Conservation (phyloP, 2,797 vertebrate genomes). For the Sebastes matsubarae region DNA sequence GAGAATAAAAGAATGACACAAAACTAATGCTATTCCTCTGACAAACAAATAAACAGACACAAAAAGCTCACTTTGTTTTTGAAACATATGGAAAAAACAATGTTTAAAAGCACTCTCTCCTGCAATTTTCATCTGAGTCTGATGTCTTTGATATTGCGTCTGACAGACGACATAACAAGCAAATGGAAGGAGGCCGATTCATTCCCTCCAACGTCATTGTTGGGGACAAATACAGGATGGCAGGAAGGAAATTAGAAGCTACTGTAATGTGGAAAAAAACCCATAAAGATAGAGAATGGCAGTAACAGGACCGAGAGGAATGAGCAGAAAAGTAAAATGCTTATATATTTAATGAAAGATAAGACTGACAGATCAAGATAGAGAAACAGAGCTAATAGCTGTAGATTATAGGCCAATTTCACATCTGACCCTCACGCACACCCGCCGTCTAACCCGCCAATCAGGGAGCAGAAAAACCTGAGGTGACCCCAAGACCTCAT, state of each 20-base stretch:
- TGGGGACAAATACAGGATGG: neutral
- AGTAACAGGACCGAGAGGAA: neutral
- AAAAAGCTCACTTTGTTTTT: neutral
- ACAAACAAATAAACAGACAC: neutral
- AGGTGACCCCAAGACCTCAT: constrained; percentile 21
- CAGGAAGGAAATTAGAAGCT: neutral
- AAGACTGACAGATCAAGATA: neutral
- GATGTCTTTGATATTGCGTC: constrained; percentile 1
- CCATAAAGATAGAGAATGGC: neutral
- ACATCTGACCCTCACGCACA: constrained; percentile 8
- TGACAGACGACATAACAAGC: constrained; percentile 5
- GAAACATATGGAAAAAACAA: constrained; percentile 1
- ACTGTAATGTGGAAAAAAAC: neutral
- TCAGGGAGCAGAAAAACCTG: constrained; percentile 26
- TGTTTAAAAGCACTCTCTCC: neutral
- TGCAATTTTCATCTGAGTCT: neutral
- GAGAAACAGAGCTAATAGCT: neutral
- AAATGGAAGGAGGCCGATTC: constrained; percentile 12
- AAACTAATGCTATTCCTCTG: neutral
- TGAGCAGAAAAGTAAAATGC: neutral
- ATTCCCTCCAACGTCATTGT: neutral
- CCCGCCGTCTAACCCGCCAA: neutral
- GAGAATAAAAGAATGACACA: neutral
- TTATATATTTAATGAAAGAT: neutral
- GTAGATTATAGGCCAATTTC: constrained; percentile 20